Base-by-base conservation (phyloP, 2,797 vertebrate species). In the Sandelia bainsii region DNA sequence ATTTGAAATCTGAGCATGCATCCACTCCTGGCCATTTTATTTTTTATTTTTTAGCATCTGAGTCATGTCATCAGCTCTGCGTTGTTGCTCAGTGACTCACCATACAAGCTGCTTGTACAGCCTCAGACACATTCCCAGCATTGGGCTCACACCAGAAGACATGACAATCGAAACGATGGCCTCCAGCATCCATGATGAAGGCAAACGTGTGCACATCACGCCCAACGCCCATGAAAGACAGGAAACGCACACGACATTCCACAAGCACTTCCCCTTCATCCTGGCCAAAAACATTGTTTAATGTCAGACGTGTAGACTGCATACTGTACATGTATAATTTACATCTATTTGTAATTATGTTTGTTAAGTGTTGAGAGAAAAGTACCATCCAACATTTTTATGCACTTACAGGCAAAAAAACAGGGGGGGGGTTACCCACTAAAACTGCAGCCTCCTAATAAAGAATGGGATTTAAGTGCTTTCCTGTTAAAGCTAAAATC, bases 191-290 rank as follows among this genome's bases (percentile, higher is more conserved):
- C 98, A 99, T 99, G 87, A 99, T 95, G 91, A 99, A 99, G 90
- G 97, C 98, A 0, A 99, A 99, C 0, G 96, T 95, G 86, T 97
- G 98, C 75, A 97, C 59, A 0, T 99, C 96, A 59, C 87, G 96
- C 14, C 98, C 98, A 0, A 99, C 96, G 0, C 98, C 98, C 96
- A 99, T 99, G 91, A 99, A 99, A 20, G 98, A 98, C 89, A 99
- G 93, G 91, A 99, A 99, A 4, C 98, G 96, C 46, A 99, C 98
- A 0, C 98, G 97, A 59, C 98, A 99, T 89, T 99, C 98, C 92
- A 99, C 95, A 63, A 99, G 58, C 75, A 97, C 83, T 3, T 99
- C 97, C 82, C 95, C 95, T 93, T 98, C 96, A 27, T 94, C 93
- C 96, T 97, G 89, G 8, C 58, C 65, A 27, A 60, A 67, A 50